phyloP scores from a whole-genome alignment of 2,797 vertebrate species.

The Carcharodon carcharias region DNA sequence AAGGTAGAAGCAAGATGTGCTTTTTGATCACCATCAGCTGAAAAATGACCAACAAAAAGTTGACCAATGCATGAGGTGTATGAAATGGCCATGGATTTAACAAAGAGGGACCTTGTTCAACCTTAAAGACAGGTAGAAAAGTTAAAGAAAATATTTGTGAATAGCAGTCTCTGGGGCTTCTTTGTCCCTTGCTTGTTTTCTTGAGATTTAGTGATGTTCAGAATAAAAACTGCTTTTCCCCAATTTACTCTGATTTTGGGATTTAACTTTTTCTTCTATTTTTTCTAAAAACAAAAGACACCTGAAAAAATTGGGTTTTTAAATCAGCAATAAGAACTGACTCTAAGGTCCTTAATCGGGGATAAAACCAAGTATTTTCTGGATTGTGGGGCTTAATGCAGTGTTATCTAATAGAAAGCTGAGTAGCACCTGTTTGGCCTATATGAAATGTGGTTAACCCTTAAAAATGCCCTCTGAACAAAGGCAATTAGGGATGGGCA shows the following conservation, averaged over 20 bases:
- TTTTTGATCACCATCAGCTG: background rate
- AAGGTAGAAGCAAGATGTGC: background rate
- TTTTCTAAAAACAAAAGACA: background rate
- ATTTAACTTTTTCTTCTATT: background rate
- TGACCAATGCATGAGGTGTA: background rate
- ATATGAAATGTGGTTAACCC: too few species aligned
- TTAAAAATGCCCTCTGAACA: too few species aligned
- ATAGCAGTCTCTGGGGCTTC: background rate
- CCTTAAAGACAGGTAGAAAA: background rate
- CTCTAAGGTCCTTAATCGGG: background rate
- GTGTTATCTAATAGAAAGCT: background rate
- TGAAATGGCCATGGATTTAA: background rate
- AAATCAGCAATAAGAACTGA: background rate
- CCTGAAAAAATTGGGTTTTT: background rate
- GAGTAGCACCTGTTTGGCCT: too few species aligned
- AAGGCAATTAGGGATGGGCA: too few species aligned
- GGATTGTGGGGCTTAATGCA: background rate
- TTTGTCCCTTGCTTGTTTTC: background rate
- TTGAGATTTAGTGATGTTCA: background rate
- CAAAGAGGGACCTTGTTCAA: background rate
- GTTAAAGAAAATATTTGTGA: background rate
- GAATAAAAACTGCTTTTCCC: background rate
- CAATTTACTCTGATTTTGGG: background rate
- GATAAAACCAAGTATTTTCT: background rate
- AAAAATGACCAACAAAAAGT: background rate